Percentiles rank a stretch among this genome's conserved stretches.
These are phyloP conservation scores for Fundulus diaphanus DNA, from an alignment of 2,797 vertebrate species.

Conservation along the genomic window DNA sequence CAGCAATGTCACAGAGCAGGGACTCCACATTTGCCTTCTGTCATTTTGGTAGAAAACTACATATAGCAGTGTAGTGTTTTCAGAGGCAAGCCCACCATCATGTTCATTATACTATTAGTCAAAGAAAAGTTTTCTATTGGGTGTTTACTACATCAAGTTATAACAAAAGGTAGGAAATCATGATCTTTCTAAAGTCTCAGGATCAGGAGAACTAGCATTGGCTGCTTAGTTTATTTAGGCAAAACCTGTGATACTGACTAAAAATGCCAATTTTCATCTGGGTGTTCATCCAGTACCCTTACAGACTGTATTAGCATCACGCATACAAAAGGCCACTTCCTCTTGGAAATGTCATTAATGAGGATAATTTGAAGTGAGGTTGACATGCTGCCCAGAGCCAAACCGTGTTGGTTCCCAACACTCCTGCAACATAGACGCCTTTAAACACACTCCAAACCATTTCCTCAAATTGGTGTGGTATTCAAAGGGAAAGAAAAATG, in stretches of 20 bases:
- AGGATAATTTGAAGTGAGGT: slow-evolving; percentile 80
- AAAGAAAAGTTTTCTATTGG: neutral
- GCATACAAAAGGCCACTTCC: slow-evolving; percentile 75
- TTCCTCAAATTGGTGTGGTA: slow-evolving; percentile 72
- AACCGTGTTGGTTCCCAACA: slow-evolving; percentile 72
- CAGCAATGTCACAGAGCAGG: no score
- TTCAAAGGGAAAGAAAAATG: slow-evolving; percentile 63
- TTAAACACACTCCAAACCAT: slow-evolving; percentile 74
- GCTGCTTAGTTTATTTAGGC: slow-evolving; percentile 26
- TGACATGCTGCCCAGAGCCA: slow-evolving; percentile 69
- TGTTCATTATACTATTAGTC: neutral
- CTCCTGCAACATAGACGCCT: slow-evolving; percentile 61
- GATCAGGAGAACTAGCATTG: slow-evolving; percentile 43
- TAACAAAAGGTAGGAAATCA: slow-evolving; percentile 55
- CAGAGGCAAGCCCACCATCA: neutral
- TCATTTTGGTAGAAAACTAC: neutral
- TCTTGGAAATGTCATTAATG: slow-evolving; percentile 76
- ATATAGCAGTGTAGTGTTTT: neutral
- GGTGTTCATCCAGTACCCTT: slow-evolving; percentile 59
- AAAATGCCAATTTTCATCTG: slow-evolving; percentile 68
- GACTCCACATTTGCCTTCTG: no score
- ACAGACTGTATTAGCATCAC: slow-evolving; percentile 58
- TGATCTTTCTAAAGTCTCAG: slow-evolving; percentile 55
- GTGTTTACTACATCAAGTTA: neutral
- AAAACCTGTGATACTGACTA: slow-evolving; percentile 61